phyloP scores from a whole-genome alignment of 2,888 invertebrate species.

The Nymphalis c-album region DNA sequence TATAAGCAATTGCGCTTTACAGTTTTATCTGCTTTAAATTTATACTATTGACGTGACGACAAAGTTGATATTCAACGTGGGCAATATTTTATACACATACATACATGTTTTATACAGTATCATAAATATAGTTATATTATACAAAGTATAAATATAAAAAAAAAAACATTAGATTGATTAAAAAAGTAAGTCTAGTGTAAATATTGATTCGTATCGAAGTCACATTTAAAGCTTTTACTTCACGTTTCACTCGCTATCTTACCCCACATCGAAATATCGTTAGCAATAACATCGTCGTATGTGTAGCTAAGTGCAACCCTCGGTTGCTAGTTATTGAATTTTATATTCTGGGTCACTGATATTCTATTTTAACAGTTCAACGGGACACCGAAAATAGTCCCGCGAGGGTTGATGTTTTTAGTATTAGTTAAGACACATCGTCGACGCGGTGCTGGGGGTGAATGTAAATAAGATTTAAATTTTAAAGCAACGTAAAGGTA shows the following conservation, averaged over 20 bases:
- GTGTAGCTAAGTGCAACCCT: slow-evolving; percentile 38
- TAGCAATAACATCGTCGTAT: slow-evolving; percentile 23
- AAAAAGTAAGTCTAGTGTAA: not conserved
- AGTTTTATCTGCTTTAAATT: no score
- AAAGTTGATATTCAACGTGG: no score
- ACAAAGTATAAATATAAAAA: not conserved
- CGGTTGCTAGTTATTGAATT: slow-evolving; percentile 60
- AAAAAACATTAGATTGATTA: not conserved
- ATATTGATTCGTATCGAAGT: slow-evolving; percentile 8
- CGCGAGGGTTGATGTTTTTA: slow-evolving; percentile 54
- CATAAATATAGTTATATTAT: not conserved
- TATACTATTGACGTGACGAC: no score
- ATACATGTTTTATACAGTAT: no score
- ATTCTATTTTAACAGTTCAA: slow-evolving; percentile 70
- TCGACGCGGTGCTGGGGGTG: slow-evolving; percentile 59
- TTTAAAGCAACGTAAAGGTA: slow-evolving; percentile 57
- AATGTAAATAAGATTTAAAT: slow-evolving; percentile 77
- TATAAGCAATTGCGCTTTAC: no score
- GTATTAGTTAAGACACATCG: slow-evolving; percentile 63
- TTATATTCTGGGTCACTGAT: slow-evolving; percentile 62
- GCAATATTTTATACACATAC: no score
- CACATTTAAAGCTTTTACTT: slow-evolving; percentile 10
- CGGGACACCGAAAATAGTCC: slow-evolving; percentile 72
- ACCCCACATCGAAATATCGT: slow-evolving; percentile 38
- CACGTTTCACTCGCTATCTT: slow-evolving; percentile 22